phyloP scores from a whole-genome alignment of 92 coral and sea anemone species.

The Hydrozoanthus gracilis region DNA sequence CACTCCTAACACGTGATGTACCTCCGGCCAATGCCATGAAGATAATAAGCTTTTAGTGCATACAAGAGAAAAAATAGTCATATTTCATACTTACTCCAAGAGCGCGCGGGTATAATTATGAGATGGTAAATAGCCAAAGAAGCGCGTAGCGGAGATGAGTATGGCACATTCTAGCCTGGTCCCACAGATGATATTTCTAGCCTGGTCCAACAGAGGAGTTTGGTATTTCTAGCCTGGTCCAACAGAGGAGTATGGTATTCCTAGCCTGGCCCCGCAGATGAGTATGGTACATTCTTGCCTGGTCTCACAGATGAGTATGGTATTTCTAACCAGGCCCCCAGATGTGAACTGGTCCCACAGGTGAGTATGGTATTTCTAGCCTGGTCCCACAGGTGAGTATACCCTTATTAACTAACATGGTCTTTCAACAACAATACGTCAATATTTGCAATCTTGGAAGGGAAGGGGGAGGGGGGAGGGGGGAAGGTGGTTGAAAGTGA shows the following conservation, averaged over 20 bases:
- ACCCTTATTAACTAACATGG: neutral
- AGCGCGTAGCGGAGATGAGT: neutral
- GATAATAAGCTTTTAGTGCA: conserved; percentile 73
- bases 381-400: neutral
- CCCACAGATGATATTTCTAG: neutral
- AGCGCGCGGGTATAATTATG: neutral
- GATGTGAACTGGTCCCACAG: neutral
- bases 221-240: neutral
- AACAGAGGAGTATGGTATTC: neutral
- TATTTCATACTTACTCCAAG: no score
- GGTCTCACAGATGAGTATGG: neutral
- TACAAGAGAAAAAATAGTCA: neutral
- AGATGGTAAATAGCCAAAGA: neutral
- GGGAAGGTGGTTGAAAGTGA: no score
- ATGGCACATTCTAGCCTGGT: neutral
- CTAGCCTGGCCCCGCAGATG: neutral
- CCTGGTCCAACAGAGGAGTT: neutral
- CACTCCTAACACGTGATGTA: conserved; percentile 81
- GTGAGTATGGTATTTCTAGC: neutral
- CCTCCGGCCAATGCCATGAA: conserved; percentile 96
- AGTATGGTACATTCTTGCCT: neutral
- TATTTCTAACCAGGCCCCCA: neutral
- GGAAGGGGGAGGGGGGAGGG: neutral
- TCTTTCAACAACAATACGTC: neutral
- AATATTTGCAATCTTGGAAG: neutral